Percentiles rank a stretch among this genome's conserved stretches.
Evolutionary conservation across 2,888 invertebrate species (phyloP).

Genomic region (Druceiella hillmani): DNA sequence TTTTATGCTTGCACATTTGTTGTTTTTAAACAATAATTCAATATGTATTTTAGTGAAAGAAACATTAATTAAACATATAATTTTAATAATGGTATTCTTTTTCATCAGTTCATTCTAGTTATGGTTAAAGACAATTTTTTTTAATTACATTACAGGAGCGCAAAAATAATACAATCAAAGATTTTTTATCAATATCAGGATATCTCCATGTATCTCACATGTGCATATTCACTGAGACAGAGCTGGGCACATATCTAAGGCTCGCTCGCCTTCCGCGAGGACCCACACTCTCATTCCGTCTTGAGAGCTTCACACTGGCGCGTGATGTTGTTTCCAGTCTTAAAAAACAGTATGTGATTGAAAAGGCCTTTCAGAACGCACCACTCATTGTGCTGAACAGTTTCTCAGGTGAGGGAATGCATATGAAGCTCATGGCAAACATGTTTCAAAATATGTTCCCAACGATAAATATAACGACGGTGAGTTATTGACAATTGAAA

Average conservation of each 20-base stretch:
- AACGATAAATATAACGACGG: conserved; percentile 87
- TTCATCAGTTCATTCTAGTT: too few species aligned
- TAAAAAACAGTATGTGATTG: conserved; percentile 78
- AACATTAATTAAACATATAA: too few species aligned
- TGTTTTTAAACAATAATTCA: too few species aligned
- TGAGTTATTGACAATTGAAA: too few species aligned
- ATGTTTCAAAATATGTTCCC: conserved; percentile 99
- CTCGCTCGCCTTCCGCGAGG: conserved; percentile 83
- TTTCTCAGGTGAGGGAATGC: conserved; percentile 84
- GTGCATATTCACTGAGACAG: conserved; percentile 83
- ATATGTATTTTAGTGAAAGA: too few species aligned
- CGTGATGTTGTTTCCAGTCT: conserved; percentile 82
- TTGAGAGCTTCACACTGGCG: conserved; percentile 70
- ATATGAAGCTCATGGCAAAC: conserved; percentile 86
- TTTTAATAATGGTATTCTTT: too few species aligned
- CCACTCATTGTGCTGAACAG: conserved; percentile 89
- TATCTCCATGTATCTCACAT: conserved; percentile 91
- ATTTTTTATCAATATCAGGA: conserved; percentile 89
- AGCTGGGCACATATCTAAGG: conserved; percentile 79
- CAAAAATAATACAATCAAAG: conserved; percentile 91
- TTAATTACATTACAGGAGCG: conserved; percentile 64
- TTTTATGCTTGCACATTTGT: too few species aligned
- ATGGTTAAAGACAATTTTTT: too few species aligned
- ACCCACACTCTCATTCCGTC: conserved; percentile 86
- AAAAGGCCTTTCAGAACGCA: conserved; percentile 78